Conservation (phyloP, 1,140 invertebrate species). For the Phymorhynchus buccinoides region DNA sequence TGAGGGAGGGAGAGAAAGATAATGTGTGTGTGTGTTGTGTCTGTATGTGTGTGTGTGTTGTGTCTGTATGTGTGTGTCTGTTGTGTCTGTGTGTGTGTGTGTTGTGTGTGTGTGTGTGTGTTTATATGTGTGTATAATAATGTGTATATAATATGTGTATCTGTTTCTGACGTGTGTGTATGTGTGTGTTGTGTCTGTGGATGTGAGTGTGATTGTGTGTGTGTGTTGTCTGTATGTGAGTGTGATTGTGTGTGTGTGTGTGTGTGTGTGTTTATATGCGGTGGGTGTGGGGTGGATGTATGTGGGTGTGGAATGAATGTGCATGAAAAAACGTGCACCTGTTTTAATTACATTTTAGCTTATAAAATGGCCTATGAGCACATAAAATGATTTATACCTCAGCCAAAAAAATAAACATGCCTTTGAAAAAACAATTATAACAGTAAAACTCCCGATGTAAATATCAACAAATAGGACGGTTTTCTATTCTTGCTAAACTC, state of each 20-base stretch:
- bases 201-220: neutral
- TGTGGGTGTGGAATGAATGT: no score
- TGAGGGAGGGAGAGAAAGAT: no score
- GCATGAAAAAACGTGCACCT: no score
- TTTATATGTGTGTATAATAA: constrained; percentile 18
- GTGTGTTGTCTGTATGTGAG: neutral
- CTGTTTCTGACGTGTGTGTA: neutral
- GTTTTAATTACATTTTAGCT: no score
- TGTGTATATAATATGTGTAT: neutral
- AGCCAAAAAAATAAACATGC: no score
- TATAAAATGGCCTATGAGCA: no score
- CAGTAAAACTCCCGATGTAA: no score
- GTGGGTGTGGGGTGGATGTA: neutral
- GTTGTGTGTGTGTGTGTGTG: constrained; percentile 9
- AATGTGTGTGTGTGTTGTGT: no score
- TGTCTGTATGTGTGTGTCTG: neutral
- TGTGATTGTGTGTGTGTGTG: neutral
- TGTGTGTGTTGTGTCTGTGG: neutral
- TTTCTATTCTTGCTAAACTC: no score
- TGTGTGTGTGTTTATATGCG: neutral
- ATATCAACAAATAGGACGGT: no score
- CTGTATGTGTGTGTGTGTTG: neutral
- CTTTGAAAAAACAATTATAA: no score
- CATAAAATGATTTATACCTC: no score
- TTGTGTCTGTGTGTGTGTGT: neutral